Evolutionary conservation across 2,113 vertebrate genomes (phyloP), one percentile per base, ranked within the genome.

Genomic region (Cavia aperea): DNA sequence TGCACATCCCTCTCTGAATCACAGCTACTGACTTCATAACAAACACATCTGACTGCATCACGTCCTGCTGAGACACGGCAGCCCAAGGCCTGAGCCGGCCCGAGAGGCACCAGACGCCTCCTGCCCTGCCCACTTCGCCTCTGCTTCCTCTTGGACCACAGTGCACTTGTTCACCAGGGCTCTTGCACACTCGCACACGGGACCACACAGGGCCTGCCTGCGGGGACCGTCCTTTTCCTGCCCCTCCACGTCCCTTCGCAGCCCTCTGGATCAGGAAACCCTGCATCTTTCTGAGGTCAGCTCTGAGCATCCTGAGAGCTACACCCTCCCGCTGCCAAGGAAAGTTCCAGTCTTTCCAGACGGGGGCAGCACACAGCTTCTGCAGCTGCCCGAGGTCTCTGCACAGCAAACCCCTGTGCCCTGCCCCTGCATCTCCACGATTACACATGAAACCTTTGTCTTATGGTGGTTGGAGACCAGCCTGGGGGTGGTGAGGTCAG

Each of bases 311-410:
- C n/a, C n/a, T 33, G 4, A 36, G 10, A 70, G 70, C 7, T 33
- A 66, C 6, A 19, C 39, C 21, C 65, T 84, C 49, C 5, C 23
- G 73, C 56, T 36, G 21, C 79, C 39, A 46, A 65, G 66, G 58
- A 77, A 92, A 68, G 51, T n/a, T 66, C 51, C n/a, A 60, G 85
- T 43, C 36, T 72, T 68, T 79, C 21, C 43, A 93, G 93, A 75
- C 51, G 49, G 39, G 39, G 39, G 66, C 29, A 2, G 7, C 2
- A 5, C 4, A 16, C 36, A 29, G 60, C 39, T 24, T 46, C 62
- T 56, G 56, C 78, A 29, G 72, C 72, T 43, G 26, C 39, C 39
- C 43, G 19, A 75, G 72, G 39, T 11, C 72, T 46, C 13, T 12
- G 23, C 23, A 24, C 39, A 46, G 39, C 70, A 75, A 5, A 46